Base-by-base conservation (phyloP, 2,113 vertebrate species). In the Hippocampus guttulatus region DNA sequence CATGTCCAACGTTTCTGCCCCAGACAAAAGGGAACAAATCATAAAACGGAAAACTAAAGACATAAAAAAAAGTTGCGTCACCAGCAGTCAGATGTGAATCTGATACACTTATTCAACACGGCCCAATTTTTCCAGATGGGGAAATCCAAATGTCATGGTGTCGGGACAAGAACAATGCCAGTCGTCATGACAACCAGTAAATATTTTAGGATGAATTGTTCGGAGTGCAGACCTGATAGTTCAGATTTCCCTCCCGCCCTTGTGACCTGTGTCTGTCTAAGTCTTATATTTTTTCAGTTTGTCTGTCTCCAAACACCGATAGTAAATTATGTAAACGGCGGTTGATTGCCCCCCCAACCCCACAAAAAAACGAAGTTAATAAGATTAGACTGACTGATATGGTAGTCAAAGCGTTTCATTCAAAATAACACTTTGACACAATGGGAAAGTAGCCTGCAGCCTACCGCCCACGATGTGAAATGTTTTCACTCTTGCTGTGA, bases 131-230 rank as follows among this genome's bases (percentile, higher is more conserved):
- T 79, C 81, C 76, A 83, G 78, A 79, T 58, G 15, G 43, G 74
- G 54, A 76, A 87, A 80, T 69, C 66, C 74, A 69, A 74, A 78
- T 11, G 63, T 77, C 66, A 73, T 70, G 80, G 72, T 72, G 72
- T 51, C 25, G 52, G 68, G 69, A 71, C 27, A 23, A 64, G 70
- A 77, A 75, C 63, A 78, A 81, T 78, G 81, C 81, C 71, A 16
- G 69, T 69, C 41, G 79, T 70, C 76, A 30, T 40, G 80, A 75
- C 25, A 75, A 84, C 77, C 3, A 20, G 57, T 81, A 75, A 86
- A 88, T 88, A 88, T 86, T 86, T 80, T 55, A 55, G 52, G 63
- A 75, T 78, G 70, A 38, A 76, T 61, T 33, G 3, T 25, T 27
- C 33, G 27, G 27, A 70, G 54, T 66, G 78, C 70, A 74, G 76